Evolutionary conservation across 2,797 vertebrate genomes (phyloP).

Genomic region (Chiroxiphia lanceolata): DNA sequence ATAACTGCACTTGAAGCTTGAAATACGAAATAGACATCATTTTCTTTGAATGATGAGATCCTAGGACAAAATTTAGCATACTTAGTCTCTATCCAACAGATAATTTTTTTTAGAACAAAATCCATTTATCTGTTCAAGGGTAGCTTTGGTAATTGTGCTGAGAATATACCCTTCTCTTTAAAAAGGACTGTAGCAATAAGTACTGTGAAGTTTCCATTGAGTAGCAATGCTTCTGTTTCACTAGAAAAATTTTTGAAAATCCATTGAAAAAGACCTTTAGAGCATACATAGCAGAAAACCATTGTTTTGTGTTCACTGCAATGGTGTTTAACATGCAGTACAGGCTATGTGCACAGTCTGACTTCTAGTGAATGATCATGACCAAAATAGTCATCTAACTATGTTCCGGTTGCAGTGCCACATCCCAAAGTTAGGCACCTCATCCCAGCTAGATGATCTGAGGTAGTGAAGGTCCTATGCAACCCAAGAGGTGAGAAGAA

Average conservation of each 20-base stretch:
- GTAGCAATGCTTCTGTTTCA: not conserved
- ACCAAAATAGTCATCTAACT: not conserved
- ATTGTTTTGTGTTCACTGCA: not conserved
- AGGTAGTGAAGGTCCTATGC: not conserved
- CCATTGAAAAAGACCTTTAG: not conserved
- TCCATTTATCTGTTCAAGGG: not conserved
- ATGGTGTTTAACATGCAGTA: not conserved
- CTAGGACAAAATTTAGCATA: not conserved
- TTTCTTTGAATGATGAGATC: not conserved
- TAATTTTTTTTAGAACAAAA: not conserved
- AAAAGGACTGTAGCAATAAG: not conserved
- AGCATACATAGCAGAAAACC: not conserved
- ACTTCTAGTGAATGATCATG: not conserved
- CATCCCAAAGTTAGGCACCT: not conserved
- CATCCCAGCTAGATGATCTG: not conserved
- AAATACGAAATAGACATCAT: not conserved
- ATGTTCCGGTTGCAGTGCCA: accelerated
- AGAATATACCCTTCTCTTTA: not conserved
- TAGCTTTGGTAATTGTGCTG: not conserved
- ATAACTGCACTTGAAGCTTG: not conserved
- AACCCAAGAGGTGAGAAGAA: not conserved
- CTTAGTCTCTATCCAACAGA: not conserved
- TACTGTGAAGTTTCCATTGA: not conserved
- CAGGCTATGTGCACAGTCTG: not conserved
- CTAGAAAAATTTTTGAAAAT: not conserved